Percentiles rank a stretch among this genome's conserved stretches.
These are phyloP conservation scores for Lithobius niger DNA, from an alignment of 1,140 invertebrate genomes.

Conservation along the genomic window DNA sequence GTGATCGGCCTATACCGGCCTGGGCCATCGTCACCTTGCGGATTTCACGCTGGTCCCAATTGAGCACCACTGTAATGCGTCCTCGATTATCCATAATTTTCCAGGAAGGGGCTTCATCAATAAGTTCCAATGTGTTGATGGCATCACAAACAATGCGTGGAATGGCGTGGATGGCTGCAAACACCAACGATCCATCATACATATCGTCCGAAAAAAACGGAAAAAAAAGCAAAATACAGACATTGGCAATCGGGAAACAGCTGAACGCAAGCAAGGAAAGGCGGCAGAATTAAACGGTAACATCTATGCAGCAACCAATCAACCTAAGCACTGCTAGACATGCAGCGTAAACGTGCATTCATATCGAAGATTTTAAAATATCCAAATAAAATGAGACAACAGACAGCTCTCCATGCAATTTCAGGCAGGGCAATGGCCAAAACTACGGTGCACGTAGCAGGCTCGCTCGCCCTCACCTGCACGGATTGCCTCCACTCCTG, in stretches of 20 bases:
- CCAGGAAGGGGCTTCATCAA: constrained; percentile 89
- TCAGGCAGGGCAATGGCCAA: no score
- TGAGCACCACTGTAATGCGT: constrained; percentile 79
- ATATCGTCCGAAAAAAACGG: no score
- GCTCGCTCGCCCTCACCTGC: constrained; percentile 72
- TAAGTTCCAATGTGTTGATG: constrained; percentile 79
- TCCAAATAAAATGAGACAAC: no score
- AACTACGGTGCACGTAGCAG: no score
- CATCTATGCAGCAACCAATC: no score
- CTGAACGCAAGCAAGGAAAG: no score
- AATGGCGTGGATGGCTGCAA: constrained; percentile 70
- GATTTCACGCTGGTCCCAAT: constrained; percentile 59
- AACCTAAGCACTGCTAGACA: neutral
- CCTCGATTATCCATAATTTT: constrained; percentile 94
- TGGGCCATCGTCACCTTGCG: constrained; percentile 15
- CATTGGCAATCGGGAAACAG: no score
- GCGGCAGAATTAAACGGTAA: no score
- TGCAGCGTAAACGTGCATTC: neutral
- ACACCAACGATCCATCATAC: neutral
- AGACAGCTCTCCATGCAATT: no score
- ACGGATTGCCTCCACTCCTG: constrained; percentile 75
- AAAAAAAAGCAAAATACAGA: no score
- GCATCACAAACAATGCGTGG: constrained; percentile 93
- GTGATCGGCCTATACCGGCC: constrained; percentile 5
- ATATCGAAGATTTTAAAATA: no score